Base-by-base conservation (phyloP, 1,140 invertebrate genomes). In the Lepidurus couesii region DNA sequence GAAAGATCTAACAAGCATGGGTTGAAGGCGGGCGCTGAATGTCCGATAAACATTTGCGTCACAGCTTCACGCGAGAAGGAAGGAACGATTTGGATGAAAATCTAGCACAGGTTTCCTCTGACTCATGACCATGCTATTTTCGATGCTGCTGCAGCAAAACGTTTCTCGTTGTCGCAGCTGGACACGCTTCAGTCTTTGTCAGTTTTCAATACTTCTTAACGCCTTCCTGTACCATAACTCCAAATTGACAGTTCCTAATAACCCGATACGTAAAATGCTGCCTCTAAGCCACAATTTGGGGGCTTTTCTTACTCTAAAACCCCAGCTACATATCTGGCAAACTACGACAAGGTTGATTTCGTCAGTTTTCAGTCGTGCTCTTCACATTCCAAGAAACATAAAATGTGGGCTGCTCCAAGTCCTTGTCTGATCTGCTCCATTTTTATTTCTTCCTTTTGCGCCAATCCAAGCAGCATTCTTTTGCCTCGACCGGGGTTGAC, bases 91-190 rank as follows among this genome's bases (percentile, higher is more conserved):
- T 65, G 53, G 53, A 65, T 65, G 53, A 65, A 34, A 65, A 65
- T 65, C 53, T 65, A 65, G 53, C 53, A 21, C 53, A 65, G 53
- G 53, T 65, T 65, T 65, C 53, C 53, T 65, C 53, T 65, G 53
- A 65, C 53, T 65, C 53, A 65, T 21, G 53, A 65, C 53, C 53
- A 65, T 65, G 53, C 53, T 65, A 65, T 65, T 65, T 65, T 65
- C 53, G 53, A 65, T 65, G 16, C 53, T 65, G 53, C 53, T 65
- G 21, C 53, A 7, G 53, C 53, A 65, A 65, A 65, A 65, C 16
- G 0, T n/a, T 13, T 65, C 53, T 65, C 34, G 34, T 34, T 34
- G 34, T 65, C 21, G 53, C n/a, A 65, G 8, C 53, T 65, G 53
- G 53, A 65, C 53, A n/a, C 53, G 21, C n/a, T 65, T 65, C 13